Conservation (phyloP, 2,888 invertebrate genomes). For the Sphaeridia pumilis region DNA sequence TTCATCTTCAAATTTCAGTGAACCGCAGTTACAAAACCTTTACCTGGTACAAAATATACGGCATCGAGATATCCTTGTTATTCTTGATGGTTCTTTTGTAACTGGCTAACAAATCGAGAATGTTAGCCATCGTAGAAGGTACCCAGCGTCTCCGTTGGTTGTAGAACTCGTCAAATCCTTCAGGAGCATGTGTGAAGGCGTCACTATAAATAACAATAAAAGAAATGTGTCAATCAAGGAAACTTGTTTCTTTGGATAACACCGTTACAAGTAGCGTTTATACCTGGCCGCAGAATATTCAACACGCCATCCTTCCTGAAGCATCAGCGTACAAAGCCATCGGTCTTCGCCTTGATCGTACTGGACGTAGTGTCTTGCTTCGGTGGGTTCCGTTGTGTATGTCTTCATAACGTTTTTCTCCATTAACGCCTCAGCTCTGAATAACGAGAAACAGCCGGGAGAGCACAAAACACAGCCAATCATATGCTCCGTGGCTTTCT, state of each 20-base stretch:
- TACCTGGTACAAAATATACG: constrained; percentile 39
- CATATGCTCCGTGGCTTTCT: constrained; percentile 47
- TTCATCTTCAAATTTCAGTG: no score
- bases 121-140: constrained; percentile 49
- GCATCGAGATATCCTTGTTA: constrained; percentile 46
- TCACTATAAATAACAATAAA: constrained; percentile 41
- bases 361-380: constrained; percentile 86
- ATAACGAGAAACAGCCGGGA: constrained; percentile 49
- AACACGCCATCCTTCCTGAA: constrained; percentile 45
- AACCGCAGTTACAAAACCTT: no score
- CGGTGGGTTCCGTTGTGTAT: constrained; percentile 48
- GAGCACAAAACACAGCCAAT: constrained; percentile 47
- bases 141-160: constrained; percentile 48
- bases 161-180: constrained; percentile 47
- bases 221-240: no score
- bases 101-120: constrained; percentile 44
- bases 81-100: constrained; percentile 42
- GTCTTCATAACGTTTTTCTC: constrained; percentile 47
- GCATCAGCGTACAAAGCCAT: constrained; percentile 47
- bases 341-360: constrained; percentile 47
- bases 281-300: constrained; percentile 41
- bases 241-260: no score
- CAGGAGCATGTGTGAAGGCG: constrained; percentile 44
- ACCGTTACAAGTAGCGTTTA: no score
- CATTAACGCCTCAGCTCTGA: constrained; percentile 46